These are phyloP conservation scores for Drosophila murphyi DNA, from an alignment of 1,140 invertebrate genomes.

Conservation along the genomic window DNA sequence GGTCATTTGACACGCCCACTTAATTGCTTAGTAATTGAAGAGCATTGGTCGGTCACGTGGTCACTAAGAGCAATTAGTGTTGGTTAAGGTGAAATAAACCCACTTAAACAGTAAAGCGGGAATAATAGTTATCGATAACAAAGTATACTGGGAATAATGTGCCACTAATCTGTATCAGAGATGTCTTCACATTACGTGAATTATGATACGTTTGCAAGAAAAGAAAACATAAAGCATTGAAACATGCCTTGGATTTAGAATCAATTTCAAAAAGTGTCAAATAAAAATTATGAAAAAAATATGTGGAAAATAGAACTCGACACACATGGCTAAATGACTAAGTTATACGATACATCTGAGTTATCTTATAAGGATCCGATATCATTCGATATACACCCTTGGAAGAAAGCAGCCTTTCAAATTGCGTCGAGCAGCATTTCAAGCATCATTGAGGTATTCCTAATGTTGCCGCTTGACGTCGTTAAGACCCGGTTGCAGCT, in stretches of 20 bases:
- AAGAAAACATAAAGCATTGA: too few relatives aligned
- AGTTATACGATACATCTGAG: not conserved
- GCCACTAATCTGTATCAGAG: too few relatives aligned
- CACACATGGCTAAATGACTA: not conserved
- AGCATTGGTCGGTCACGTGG: conserved; percentile 17
- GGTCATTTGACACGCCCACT: conserved; percentile 30
- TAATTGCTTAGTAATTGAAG: conserved; percentile 25
- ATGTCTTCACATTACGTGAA: too few relatives aligned
- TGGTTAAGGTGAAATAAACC: not conserved
- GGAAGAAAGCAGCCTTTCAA: not conserved
- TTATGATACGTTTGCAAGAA: too few relatives aligned
- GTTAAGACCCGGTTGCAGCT: conserved; percentile 53
- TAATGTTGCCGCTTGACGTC: conserved; percentile 49
- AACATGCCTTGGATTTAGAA: too few relatives aligned
- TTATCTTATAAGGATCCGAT: not conserved
- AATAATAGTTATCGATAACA: too few relatives aligned
- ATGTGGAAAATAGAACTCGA: not conserved
- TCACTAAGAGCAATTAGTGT: conserved; percentile 20
- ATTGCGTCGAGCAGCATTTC: not conserved
- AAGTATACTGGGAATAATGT: too few relatives aligned
- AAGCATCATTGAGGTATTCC: conserved; percentile 15
- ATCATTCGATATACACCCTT: not conserved
- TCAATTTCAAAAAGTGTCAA: too few relatives aligned
- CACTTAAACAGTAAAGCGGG: too few relatives aligned
- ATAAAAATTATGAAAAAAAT: too few relatives aligned